Evolutionary conservation across 2,797 vertebrate species (phyloP).

Genomic region (Pyrocephalus nanus): DNA sequence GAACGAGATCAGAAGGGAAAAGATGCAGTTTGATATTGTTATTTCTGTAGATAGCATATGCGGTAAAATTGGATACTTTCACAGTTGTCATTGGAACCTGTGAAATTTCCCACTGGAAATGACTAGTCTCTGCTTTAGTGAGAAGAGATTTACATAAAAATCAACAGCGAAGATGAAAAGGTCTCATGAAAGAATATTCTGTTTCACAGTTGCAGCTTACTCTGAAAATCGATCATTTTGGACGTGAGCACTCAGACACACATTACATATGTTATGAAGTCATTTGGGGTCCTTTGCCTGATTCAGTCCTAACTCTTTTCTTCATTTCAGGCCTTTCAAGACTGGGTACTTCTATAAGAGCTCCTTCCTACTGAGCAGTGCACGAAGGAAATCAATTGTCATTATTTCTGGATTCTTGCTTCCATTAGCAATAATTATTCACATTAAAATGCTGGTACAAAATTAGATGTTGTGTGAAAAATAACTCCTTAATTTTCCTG

Average conservation of each 20-base stretch:
- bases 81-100: not conserved
- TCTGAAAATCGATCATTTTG: not conserved
- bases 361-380: not conserved
- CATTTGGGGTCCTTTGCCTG: not conserved
- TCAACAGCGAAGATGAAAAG: not conserved
- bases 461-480: constrained; percentile 47
- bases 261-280: not conserved
- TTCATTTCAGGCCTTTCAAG: not conserved
- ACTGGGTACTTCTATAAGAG: not conserved
- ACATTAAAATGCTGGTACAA: not conserved
- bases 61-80: not conserved
- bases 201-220: not conserved
- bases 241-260: not conserved
- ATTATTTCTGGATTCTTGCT: constrained; percentile 13
- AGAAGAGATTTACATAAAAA: not conserved
- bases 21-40: not conserved
- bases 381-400: not conserved
- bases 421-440: constrained; percentile 41
- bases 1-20: not conserved
- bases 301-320: not conserved
- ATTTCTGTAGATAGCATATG: not conserved
- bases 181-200: not conserved
- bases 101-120: constrained; percentile 12
- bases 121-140: not conserved
- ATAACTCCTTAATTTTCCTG: not conserved